Conservation (phyloP, 2,888 invertebrate genomes). For the Monoplex corrugatus region DNA sequence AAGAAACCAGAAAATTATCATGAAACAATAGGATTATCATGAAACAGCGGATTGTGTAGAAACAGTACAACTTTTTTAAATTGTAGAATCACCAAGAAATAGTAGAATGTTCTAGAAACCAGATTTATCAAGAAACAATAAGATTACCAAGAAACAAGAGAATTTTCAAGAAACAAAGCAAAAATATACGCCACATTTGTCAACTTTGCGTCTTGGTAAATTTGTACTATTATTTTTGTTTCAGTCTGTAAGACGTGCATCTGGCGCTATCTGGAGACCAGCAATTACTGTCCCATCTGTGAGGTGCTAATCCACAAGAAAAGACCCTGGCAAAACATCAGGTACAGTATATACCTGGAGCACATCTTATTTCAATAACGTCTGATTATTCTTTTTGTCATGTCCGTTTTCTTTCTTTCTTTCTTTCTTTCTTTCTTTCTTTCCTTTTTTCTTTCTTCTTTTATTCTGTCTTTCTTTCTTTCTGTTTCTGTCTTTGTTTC, state of each 20-base stretch:
- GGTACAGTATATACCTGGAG: too few relatives aligned
- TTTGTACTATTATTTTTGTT: constrained; percentile 66
- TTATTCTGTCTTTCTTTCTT: background rate
- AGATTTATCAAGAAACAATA: too few relatives aligned
- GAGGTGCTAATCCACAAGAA: constrained; percentile 96
- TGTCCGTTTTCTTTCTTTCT: background rate
- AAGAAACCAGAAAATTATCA: too few relatives aligned
- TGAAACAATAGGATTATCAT: too few relatives aligned
- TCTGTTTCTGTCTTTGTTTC: background rate
- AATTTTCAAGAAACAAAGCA: too few relatives aligned
- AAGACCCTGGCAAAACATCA: constrained; percentile 91
- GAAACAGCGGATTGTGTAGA: too few relatives aligned
- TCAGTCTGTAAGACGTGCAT: constrained; percentile 96
- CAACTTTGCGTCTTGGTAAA: too few relatives aligned
- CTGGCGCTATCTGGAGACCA: constrained; percentile 92
- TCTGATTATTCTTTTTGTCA: background rate
- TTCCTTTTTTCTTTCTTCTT: background rate
- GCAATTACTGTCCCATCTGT: constrained; percentile 94
- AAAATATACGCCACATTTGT: too few relatives aligned
- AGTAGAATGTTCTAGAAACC: too few relatives aligned
- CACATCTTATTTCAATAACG: too few relatives aligned
- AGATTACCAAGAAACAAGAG: too few relatives aligned
- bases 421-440: background rate
- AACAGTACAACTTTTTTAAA: background rate
- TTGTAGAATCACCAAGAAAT: too few relatives aligned